These are phyloP conservation scores for Oncorhynchus nerka DNA, from an alignment of 2,113 vertebrate genomes.

Conservation along the genomic window DNA sequence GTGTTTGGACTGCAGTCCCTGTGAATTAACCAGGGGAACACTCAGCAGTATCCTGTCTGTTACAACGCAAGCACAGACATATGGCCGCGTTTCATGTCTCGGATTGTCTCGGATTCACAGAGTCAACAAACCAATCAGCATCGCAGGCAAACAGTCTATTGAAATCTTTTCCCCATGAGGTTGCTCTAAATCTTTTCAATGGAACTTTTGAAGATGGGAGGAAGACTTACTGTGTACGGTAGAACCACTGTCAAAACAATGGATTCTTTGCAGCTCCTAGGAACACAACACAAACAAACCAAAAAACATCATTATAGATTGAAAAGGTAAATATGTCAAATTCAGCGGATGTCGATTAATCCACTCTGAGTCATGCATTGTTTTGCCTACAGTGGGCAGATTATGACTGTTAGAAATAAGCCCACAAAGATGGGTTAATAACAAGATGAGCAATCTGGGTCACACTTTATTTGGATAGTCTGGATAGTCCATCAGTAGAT, in stretches of 20 bases:
- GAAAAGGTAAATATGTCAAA: not conserved
- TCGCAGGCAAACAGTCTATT: constrained; percentile 7
- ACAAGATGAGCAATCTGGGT: constrained; percentile 15
- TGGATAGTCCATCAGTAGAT: too few relatives aligned
- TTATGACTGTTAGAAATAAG: not conserved
- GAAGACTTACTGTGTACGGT: constrained; percentile 90
- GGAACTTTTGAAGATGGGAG: constrained; percentile 15
- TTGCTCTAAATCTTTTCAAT: not conserved
- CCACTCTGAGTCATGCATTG: not conserved
- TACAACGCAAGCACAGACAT: constrained; percentile 31
- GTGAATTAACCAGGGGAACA: constrained; percentile 21
- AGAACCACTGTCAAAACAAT: constrained; percentile 95
- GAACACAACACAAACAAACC: constrained; percentile 47
- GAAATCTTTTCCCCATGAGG: not conserved
- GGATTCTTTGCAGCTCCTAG: constrained; percentile 97
- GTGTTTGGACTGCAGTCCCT: constrained; percentile 15
- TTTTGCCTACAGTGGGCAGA: not conserved
- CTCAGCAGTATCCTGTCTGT: constrained; percentile 20
- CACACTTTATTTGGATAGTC: not conserved
- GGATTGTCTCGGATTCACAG: constrained; percentile 31
- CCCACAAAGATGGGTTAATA: not conserved
- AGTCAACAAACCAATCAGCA: constrained; percentile 41
- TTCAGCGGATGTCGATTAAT: not conserved
- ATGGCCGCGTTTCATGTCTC: constrained; percentile 41
- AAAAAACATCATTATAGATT: not conserved